Evolutionary conservation across 2,113 vertebrate genomes (phyloP).

Genomic region (Balaeniceps rex): DNA sequence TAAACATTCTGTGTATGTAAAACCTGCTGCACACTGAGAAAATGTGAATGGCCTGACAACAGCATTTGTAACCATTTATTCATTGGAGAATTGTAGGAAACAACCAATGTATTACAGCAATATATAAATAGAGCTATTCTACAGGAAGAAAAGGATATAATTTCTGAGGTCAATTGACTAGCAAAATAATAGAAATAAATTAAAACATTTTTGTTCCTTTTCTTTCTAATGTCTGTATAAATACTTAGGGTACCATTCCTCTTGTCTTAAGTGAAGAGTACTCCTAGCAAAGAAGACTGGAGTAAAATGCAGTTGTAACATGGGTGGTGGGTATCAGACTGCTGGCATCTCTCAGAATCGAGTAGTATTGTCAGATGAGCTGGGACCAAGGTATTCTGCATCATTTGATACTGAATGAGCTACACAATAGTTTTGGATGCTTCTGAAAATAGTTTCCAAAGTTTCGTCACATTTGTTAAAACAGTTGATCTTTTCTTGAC

Average conservation of each 20-base stretch:
- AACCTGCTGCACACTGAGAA: conserved; percentile 55
- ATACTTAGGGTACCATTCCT: background rate
- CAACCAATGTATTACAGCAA: background rate
- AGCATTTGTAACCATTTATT: conserved; percentile 52
- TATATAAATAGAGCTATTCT: conserved; percentile 4
- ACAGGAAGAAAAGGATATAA: background rate
- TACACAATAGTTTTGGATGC: background rate
- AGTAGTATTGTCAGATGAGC: background rate
- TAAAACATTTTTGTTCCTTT: background rate
- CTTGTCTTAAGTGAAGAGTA: background rate
- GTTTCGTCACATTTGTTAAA: background rate
- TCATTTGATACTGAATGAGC: background rate
- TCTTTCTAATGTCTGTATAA: background rate
- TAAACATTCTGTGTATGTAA: conserved; percentile 67
- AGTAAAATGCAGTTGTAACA: background rate
- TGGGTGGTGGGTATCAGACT: rapidly evolving
- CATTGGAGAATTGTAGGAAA: conserved; percentile 14
- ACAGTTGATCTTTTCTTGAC: background rate
- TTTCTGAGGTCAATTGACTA: background rate
- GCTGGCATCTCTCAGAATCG: background rate
- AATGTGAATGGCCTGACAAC: conserved; percentile 56
- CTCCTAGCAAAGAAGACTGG: background rate
- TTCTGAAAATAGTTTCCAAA: background rate
- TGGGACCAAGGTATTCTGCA: background rate
- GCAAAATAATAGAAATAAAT: background rate